These are phyloP conservation scores for Luehdorfia chinensis DNA, from an alignment of 1,140 invertebrate genomes.

Conservation along the genomic window DNA sequence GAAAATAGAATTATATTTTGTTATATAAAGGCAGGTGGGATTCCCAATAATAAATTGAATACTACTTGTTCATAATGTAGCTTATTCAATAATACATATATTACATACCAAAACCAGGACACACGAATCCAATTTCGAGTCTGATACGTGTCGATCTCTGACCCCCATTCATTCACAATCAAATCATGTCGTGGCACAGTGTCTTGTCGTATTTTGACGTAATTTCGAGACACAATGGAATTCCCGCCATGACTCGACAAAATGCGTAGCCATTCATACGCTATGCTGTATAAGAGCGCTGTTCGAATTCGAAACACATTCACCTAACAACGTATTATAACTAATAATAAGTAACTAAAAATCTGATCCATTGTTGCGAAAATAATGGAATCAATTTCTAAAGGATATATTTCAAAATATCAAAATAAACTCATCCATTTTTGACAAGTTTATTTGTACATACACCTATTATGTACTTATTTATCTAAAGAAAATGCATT, in stretches of 20 bases:
- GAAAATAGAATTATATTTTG: background rate
- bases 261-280: slow-evolving; percentile 61
- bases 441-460: no score
- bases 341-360: no score
- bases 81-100: no score
- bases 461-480: no score
- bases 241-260: slow-evolving; percentile 64
- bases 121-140: slow-evolving; percentile 35
- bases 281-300: slow-evolving; percentile 8
- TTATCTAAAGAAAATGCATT: no score
- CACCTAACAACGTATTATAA: no score
- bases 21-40: background rate
- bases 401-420: no score
- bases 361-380: no score
- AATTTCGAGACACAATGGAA: slow-evolving; percentile 68
- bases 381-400: no score
- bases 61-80: slow-evolving; percentile 26
- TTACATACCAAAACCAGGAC: slow-evolving; percentile 5
- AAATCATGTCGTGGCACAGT: slow-evolving; percentile 55
- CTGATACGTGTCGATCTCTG: slow-evolving; percentile 54
- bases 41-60: background rate
- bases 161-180: slow-evolving; percentile 71
- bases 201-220: slow-evolving; percentile 52
- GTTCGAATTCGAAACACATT: no score
- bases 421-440: no score